These are phyloP conservation scores for Poecile montanus DNA, from an alignment of 2,797 vertebrate genomes.

Conservation along the genomic window DNA sequence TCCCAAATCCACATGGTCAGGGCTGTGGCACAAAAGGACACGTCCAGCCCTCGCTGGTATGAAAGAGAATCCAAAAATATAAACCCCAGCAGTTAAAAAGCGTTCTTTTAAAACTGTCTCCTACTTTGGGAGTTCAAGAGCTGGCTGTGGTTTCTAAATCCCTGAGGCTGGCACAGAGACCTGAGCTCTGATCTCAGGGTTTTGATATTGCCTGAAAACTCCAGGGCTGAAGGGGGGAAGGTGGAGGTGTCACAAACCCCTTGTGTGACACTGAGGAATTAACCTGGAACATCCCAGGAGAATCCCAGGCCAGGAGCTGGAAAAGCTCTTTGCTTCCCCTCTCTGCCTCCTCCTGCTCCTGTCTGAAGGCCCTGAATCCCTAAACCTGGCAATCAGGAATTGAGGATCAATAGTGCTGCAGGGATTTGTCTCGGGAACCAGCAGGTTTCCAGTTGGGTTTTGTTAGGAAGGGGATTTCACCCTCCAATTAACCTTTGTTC, in stretches of 20 bases:
- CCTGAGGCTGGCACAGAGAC: background rate
- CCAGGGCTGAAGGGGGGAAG: background rate
- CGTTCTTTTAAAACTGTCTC: background rate
- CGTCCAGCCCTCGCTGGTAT: background rate
- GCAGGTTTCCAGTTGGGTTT: background rate
- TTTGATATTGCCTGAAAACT: background rate
- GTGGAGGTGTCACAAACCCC: background rate
- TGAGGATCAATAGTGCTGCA: background rate
- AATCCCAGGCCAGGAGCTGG: background rate
- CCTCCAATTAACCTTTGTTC: conserved; percentile 27
- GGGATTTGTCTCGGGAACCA: background rate
- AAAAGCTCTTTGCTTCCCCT: background rate
- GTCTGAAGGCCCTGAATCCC: background rate
- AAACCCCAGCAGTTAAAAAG: background rate
- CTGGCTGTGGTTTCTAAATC: background rate
- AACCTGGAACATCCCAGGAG: background rate
- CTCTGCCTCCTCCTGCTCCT: background rate
- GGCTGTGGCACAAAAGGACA: background rate
- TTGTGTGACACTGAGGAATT: background rate
- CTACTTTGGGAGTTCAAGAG: background rate
- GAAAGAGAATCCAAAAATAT: background rate
- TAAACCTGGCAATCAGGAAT: background rate
- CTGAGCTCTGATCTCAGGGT: background rate
- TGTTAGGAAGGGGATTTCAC: background rate
- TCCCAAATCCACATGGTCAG: background rate